A percentile compares a stretch with the other conserved stretches of the same genome.
Evolutionary conservation across 2,797 vertebrate genomes (phyloP).

Genomic region (Sebastes itinus): DNA sequence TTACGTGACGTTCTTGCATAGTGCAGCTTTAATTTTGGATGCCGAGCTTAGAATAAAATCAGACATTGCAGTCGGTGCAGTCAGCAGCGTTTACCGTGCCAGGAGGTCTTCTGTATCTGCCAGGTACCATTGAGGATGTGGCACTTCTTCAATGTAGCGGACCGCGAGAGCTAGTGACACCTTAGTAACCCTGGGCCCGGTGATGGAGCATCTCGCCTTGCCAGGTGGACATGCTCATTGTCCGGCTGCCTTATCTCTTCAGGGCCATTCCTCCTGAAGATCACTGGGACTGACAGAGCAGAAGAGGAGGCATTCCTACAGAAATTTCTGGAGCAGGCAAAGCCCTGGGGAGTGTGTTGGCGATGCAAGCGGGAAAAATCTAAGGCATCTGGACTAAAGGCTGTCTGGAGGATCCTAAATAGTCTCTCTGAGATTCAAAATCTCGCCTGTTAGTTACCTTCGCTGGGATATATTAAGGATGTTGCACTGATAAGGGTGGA

Average conservation of each 20-base stretch:
- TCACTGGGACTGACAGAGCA: slow-evolving; percentile 65
- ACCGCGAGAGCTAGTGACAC: slow-evolving; percentile 57
- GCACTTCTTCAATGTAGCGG: slow-evolving; percentile 42
- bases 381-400: slow-evolving; percentile 30
- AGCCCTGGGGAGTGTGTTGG: slow-evolving; percentile 38
- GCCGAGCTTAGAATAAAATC: slow-evolving; percentile 28
- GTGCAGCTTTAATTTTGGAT: slow-evolving; percentile 40
- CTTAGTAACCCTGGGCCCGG: slow-evolving; percentile 46
- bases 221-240: slow-evolving; percentile 74
- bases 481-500: slow-evolving; percentile 18
- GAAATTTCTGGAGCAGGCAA: slow-evolving; percentile 50
- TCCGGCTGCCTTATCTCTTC: slow-evolving; percentile 73
- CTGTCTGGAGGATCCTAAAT: slow-evolving; percentile 36
- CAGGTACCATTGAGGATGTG: slow-evolving; percentile 51
- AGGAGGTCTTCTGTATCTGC: slow-evolving; percentile 51
- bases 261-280: slow-evolving; percentile 70
- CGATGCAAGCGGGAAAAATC: slow-evolving; percentile 28
- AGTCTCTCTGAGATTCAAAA: slow-evolving; percentile 29
- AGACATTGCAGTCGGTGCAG: slow-evolving; percentile 23
- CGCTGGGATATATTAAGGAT: slow-evolving; percentile 21
- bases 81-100: slow-evolving; percentile 15
- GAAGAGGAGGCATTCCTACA: slow-evolving; percentile 41
- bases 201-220: slow-evolving; percentile 66
- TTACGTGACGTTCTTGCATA: slow-evolving; percentile 28
- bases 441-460: slow-evolving; percentile 45